These are phyloP conservation scores for Microplitis deprimator DNA, from an alignment of 2,888 invertebrate species.

Conservation along the genomic window DNA sequence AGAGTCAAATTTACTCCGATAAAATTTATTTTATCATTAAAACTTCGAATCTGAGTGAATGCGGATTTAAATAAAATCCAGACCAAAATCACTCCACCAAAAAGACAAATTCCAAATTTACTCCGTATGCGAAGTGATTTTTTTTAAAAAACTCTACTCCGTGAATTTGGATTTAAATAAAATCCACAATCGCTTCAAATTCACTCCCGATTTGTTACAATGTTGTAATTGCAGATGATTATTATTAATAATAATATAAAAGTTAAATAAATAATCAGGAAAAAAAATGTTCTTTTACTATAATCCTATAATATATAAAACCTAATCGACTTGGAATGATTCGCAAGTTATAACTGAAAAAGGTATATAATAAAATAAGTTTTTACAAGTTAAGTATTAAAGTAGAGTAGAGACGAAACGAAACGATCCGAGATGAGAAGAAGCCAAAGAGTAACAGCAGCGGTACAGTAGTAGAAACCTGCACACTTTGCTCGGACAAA, in stretches of 20 bases:
- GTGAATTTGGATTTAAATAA: too few relatives aligned
- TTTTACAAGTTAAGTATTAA: neutral
- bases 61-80: too few relatives aligned
- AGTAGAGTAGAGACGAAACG: constrained; percentile 34
- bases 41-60: too few relatives aligned
- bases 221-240: too few relatives aligned
- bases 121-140: too few relatives aligned
- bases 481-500: constrained; percentile 44
- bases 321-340: constrained; percentile 12
- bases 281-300: neutral
- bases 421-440: constrained; percentile 18
- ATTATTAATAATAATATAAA: neutral
- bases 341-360: neutral
- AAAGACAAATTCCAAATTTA: too few relatives aligned
- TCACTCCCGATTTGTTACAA: too few relatives aligned
- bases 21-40: too few relatives aligned
- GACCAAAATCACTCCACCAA: too few relatives aligned
- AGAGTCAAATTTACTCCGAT: too few relatives aligned
- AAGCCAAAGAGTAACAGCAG: constrained; percentile 35
- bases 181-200: too few relatives aligned
- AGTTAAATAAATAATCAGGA: neutral
- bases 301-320: constrained; percentile 10
- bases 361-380: constrained; percentile 1
- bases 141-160: too few relatives aligned
- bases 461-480: constrained; percentile 28